Conservation (phyloP, 2,797 vertebrate species). For the Gallirallus australis region DNA sequence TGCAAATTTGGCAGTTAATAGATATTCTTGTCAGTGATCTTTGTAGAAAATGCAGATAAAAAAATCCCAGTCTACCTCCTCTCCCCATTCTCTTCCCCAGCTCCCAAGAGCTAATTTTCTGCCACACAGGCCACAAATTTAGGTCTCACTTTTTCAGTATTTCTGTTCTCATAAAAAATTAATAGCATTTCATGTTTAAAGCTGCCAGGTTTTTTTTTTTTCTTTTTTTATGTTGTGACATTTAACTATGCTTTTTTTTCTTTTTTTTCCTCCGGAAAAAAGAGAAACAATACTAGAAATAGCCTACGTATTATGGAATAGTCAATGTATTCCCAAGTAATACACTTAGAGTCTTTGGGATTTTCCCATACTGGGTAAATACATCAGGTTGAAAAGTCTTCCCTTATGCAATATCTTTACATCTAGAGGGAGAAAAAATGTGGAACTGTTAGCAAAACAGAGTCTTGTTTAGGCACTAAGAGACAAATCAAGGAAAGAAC, state of each 20-base stretch:
- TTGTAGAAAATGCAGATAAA: slow-evolving; percentile 32
- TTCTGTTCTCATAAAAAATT: slow-evolving; percentile 29
- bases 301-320: not conserved
- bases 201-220: not conserved
- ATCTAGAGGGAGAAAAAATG: not conserved
- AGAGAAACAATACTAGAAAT: not conserved
- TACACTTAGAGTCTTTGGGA: not conserved
- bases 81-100: not conserved
- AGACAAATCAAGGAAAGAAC: not conserved
- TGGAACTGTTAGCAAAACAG: not conserved
- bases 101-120: slow-evolving; percentile 47
- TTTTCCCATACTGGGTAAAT: not conserved
- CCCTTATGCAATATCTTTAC: not conserved
- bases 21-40: slow-evolving; percentile 7
- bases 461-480: not conserved
- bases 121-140: not conserved
- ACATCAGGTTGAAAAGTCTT: not conserved
- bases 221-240: not conserved
- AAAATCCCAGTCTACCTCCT: not conserved
- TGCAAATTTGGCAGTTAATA: slow-evolving; percentile 55
- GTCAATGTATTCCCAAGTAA: not conserved
- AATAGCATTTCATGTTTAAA: not conserved
- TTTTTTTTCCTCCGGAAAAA: not conserved
- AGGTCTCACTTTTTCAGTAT: not conserved
- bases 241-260: not conserved